Base-by-base conservation (phyloP, 53 echinoderm and acorn worm species). In the Paracentrotus lividus region DNA sequence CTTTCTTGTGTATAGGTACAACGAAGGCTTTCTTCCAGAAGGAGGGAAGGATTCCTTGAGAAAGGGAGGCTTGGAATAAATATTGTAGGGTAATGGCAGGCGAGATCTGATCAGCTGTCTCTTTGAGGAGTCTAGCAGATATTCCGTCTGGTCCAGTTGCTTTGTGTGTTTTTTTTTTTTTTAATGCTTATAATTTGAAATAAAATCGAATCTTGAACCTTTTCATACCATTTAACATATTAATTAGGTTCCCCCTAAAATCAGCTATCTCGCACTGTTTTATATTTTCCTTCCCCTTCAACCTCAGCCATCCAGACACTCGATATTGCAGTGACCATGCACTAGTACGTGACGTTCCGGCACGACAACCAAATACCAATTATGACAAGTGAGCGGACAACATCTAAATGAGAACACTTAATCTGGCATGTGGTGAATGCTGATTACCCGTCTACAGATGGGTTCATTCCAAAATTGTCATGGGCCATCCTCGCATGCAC, bases 1-100 rank as follows among this genome's bases (percentile, higher is more conserved):
- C 93, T 55, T 93, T 93, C 61, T 87, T 93, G 93, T 45, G 85
- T 68, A 93, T 87, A 13, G 87, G 90, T 31, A 85, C 58, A 2
- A 93, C 87, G 52, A 31, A 44, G 12, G 66, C 93, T 27, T 86
- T 33, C 12, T 47, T 43, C 93, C 93, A 93, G 49, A 67, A 61
- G 29, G 57, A 61, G 27, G 93, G 86, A 42, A 93, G 12, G 21
- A 56, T 66, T 14, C 8, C 68, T 52, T 60, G 55, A 31, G 3
- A 18, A 1, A 93, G 42, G 60, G 61, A 93, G 18, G 27, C 45
- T 44, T 93, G 51, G 61, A 52, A 86, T 24, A 84, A n/a, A 44
- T 88, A 61, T 20, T 64, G 84, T 12, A 58, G 21, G 23, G 59
- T 56, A 38, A 58, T 34, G 36, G 56, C 81, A 31, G 93, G 84